A percentile compares a stretch with the other conserved stretches of the same genome.
phyloP scores from a whole-genome alignment of 2,888 invertebrate genomes.

The Rhorus exstirpatorius region DNA sequence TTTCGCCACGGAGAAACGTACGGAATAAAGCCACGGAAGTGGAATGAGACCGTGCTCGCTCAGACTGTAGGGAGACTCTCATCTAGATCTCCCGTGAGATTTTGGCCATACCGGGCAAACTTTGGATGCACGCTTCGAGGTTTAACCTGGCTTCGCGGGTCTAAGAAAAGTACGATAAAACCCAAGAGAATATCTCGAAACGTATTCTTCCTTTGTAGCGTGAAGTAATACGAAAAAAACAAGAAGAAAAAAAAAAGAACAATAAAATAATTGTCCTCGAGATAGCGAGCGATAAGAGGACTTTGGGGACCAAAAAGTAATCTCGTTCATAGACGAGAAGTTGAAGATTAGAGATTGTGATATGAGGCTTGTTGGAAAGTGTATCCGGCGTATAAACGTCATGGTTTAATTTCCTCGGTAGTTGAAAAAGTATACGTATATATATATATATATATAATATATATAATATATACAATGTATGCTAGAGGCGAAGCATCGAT shows the following conservation, averaged over 20 bases:
- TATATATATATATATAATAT: not conserved
- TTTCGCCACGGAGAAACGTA: not conserved
- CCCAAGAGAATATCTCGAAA: constrained; percentile 1
- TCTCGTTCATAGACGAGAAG: constrained; percentile 31
- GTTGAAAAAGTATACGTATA: too few species aligned
- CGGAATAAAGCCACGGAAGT: constrained; percentile 53
- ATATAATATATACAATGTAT: not conserved
- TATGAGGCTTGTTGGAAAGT: not conserved
- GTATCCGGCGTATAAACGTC: constrained; percentile 1
- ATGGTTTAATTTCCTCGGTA: constrained; percentile 15
- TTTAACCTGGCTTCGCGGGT: constrained; percentile 12
- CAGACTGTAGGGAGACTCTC: constrained; percentile 71
- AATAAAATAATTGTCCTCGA: constrained; percentile 71
- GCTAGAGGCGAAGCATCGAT: constrained; percentile 8
- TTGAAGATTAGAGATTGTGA: constrained; percentile 32
- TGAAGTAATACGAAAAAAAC: too few species aligned
- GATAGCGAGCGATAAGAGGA: constrained; percentile 70
- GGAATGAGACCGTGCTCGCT: constrained; percentile 33
- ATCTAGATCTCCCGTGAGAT: constrained; percentile 75
- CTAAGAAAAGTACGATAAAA: constrained; percentile 23
- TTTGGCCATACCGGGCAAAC: constrained; percentile 65
- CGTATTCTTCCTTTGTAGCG: constrained; percentile 32
- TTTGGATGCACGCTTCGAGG: constrained; percentile 62
- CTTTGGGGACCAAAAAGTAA: constrained; percentile 19
- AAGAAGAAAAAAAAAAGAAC: constrained; percentile 14